Base-by-base conservation (phyloP, 2,888 invertebrate species). In the Sepiola atlantica region DNA sequence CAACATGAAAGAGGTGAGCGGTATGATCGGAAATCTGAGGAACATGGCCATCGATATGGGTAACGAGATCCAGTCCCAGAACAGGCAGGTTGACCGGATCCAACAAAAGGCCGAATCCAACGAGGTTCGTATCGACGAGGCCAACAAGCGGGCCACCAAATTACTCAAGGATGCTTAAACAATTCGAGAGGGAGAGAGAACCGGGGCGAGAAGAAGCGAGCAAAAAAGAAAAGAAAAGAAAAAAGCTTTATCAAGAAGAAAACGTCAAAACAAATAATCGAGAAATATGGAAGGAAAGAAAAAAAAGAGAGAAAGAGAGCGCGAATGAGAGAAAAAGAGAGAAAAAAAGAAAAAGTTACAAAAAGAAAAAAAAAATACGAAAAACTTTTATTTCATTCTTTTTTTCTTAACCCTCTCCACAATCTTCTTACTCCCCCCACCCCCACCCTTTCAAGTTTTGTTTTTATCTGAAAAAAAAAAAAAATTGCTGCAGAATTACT, bases 31-130 rank as follows among this genome's bases (percentile, higher is more conserved):
- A 94, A 99, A 99, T 97, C 98, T 99, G 97, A 98, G 99, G 97
- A 99, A 99, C 98, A 99, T 99, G 99, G 99, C 99, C 94, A 98
- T 99, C 96, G 99, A 99, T 97, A 99, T 99, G 99, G 99, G 99
- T 96, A 99, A 99, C 96, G 99, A 99, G 97, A 98, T 99, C 95
- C 98, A 99, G 98, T 99, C 99, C 98, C 99, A 99, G 98, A 99
- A 99, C 98, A 98, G 98, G 97, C 99, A 99, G 98, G 98, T 99
- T 97, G 99, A 99, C 98, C 98, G 99, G 98, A 99, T 99, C 98
- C 99, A 99, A 98, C 98, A 98, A 98, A 99, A 99, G 98, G 97
- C 97, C 77, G 97, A 97, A 95, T 97, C 99, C 96, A 99, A 99
- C 98, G 99, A 99, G 98, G 98, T 98, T 97, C 98, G 99, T 98